Evolutionary conservation across 1,140 invertebrate species (phyloP).

Genomic region (Hirudo medicinalis): DNA sequence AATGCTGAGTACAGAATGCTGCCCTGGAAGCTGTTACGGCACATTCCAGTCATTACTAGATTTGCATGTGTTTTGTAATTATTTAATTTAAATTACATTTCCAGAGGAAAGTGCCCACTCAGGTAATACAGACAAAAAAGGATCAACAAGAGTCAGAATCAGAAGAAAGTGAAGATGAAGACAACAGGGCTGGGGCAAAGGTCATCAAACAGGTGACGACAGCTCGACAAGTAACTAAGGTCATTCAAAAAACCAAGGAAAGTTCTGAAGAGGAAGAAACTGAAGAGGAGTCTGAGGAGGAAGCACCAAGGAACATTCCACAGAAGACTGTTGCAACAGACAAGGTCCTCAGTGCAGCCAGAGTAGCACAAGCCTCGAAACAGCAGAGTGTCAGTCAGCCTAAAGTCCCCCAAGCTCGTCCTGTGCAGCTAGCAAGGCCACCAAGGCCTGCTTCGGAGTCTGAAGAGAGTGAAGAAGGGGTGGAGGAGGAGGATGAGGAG

Average conservation of each 20-base stretch:
- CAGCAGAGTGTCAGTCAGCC: not conserved
- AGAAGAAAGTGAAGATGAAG: not conserved
- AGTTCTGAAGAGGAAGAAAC: conserved; percentile 6
- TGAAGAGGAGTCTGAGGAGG: conserved; percentile 8
- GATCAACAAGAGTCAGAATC: not conserved
- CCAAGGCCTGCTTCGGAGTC: not conserved
- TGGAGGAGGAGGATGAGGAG: conserved; percentile 15
- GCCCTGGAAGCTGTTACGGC: too few relatives aligned
- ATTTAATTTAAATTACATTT: not conserved
- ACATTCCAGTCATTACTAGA: not conserved
- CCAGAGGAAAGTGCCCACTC: not conserved
- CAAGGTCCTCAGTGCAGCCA: not conserved
- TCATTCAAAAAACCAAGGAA: not conserved
- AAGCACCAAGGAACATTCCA: not conserved
- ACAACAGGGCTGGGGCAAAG: not conserved
- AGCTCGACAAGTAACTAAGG: not conserved
- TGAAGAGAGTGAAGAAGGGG: conserved; percentile 9
- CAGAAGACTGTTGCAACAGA: not conserved
- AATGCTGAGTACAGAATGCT: not conserved
- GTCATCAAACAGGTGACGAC: not conserved
- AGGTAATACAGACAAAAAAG: not conserved
- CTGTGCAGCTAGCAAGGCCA: not conserved
- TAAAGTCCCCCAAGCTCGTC: not conserved
- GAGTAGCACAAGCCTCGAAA: conserved; percentile 2
- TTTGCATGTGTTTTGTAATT: not conserved